These are phyloP conservation scores for Siniperca scherzeri DNA, from an alignment of 2,797 vertebrate species.

Conservation along the genomic window DNA sequence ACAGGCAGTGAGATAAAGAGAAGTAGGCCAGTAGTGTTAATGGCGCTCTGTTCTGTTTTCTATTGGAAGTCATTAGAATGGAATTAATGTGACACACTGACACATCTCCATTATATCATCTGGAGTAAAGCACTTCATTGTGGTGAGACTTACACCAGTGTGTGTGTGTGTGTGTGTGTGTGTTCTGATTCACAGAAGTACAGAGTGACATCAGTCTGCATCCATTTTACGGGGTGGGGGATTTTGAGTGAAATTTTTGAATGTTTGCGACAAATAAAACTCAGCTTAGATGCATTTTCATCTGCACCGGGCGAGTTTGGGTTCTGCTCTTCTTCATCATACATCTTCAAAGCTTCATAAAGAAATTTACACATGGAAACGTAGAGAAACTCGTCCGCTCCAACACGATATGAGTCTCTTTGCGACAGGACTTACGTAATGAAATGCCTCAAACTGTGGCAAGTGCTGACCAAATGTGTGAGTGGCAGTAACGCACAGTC, in stretches of 20 bases:
- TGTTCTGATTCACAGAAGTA: background rate
- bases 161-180: constrained; percentile 48
- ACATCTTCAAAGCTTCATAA: background rate
- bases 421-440: background rate
- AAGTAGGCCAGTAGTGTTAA: constrained; percentile 71
- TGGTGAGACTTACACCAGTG: constrained; percentile 36
- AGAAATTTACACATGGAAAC: background rate
- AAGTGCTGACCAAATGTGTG: too few species aligned
- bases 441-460: background rate
- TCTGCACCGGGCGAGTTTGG: background rate
- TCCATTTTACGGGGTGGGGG: background rate
- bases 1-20: constrained; percentile 37
- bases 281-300: background rate
- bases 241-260: background rate
- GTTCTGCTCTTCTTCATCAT: background rate
- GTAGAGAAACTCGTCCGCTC: background rate
- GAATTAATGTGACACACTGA: constrained; percentile 78
- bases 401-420: background rate
- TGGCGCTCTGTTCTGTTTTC: constrained; percentile 72
- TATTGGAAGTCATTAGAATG: constrained; percentile 67
- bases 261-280: background rate
- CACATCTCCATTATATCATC: constrained; percentile 73
- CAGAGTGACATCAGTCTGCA: background rate
- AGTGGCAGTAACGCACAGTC: background rate
- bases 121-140: constrained; percentile 65